A percentile compares a stretch with the other conserved stretches of the same genome.
phyloP scores from a whole-genome alignment of 2,113 vertebrate species.

The Dicrurus megarhynchus region DNA sequence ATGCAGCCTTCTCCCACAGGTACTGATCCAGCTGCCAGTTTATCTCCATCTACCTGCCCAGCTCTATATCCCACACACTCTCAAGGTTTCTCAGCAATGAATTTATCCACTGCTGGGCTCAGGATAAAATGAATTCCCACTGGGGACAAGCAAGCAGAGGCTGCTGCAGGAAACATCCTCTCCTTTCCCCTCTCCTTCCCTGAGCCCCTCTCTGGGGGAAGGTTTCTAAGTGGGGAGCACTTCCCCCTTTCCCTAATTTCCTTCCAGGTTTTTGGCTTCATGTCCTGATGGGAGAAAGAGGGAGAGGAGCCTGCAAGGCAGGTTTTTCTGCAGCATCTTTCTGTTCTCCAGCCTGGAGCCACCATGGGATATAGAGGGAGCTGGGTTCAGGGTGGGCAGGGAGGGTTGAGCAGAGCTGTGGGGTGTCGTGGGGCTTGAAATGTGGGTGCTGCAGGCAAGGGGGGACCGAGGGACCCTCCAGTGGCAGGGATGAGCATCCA shows the following conservation, averaged over 20 bases:
- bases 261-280: neutral
- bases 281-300: neutral
- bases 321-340: neutral
- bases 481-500: neutral
- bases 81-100: neutral
- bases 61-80: neutral
- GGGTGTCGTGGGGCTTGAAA: neutral
- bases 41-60: neutral
- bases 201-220: neutral
- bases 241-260: neutral
- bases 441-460: neutral
- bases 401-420: neutral
- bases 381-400: neutral
- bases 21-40: neutral
- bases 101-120: neutral
- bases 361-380: neutral
- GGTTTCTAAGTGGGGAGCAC: neutral
- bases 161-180: neutral
- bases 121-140: neutral
- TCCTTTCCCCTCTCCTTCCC: neutral
- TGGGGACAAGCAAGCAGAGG: neutral
- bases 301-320: neutral
- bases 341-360: too few species aligned
- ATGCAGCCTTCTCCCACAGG: neutral
- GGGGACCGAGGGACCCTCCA: rapidly evolving